Evolutionary conservation across 2,888 invertebrate genomes (phyloP).

Genomic region (Eupithecia vulgata): DNA sequence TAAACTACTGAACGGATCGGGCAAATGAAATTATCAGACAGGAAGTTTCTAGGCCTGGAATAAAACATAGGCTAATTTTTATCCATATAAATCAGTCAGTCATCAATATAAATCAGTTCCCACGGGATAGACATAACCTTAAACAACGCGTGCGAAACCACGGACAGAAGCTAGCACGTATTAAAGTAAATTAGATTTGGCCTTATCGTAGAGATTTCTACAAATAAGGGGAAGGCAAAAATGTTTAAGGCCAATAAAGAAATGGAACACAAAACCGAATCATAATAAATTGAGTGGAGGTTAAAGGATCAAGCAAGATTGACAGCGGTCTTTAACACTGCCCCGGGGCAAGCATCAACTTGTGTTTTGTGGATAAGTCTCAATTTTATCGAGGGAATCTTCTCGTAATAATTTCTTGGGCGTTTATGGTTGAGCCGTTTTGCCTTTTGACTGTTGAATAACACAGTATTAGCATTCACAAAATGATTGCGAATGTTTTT

Average conservation of each 20-base stretch:
- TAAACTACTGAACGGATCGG: too few relatives aligned
- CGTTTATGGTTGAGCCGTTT: slow-evolving; percentile 54
- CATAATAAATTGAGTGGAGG: slow-evolving; percentile 75
- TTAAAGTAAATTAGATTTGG: too few relatives aligned
- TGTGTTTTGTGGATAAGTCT: slow-evolving; percentile 65
- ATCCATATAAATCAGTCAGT: too few relatives aligned
- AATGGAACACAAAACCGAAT: slow-evolving; percentile 49
- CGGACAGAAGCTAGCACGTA: too few relatives aligned
- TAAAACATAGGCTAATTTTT: too few relatives aligned
- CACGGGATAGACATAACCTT: too few relatives aligned
- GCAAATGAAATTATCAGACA: too few relatives aligned
- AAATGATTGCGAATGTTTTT: slow-evolving; percentile 42
- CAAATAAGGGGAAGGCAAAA: slow-evolving; percentile 7
- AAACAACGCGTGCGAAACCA: too few relatives aligned
- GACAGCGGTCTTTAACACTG: slow-evolving; percentile 71
- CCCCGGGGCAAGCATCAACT: slow-evolving; percentile 62
- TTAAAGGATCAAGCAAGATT: slow-evolving; percentile 71
- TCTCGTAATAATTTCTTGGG: slow-evolving; percentile 61
- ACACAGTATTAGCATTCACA: slow-evolving; percentile 14
- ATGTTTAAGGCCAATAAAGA: slow-evolving; percentile 52
- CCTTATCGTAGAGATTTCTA: background rate
- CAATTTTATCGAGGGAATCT: slow-evolving; percentile 64
- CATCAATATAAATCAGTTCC: too few relatives aligned
- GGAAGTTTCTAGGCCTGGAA: too few relatives aligned
- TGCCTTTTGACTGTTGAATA: slow-evolving; percentile 48